phyloP scores from a whole-genome alignment of 2,113 vertebrate genomes.

The Pampusana beccarii region DNA sequence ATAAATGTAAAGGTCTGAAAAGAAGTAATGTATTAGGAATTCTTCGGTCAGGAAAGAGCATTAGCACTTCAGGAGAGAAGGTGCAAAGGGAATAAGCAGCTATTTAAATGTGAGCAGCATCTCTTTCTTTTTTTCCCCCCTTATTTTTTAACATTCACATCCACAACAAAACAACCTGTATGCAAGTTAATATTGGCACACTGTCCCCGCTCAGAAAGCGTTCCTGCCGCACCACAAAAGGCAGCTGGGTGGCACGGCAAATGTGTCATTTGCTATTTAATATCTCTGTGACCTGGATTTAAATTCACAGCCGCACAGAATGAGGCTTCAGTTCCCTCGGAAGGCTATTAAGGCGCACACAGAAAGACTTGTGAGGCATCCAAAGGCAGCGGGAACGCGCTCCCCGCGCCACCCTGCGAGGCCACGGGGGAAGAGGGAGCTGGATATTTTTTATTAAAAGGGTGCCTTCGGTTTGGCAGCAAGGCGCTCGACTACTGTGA shows the following conservation, averaged over 20 bases:
- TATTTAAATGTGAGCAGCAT: conserved; percentile 64
- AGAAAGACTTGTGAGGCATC: conserved; percentile 72
- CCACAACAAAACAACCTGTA: conserved; percentile 59
- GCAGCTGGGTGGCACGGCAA: conserved; percentile 81
- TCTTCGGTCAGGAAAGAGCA: conserved; percentile 34
- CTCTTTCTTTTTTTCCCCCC: background rate
- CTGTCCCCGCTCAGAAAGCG: conserved; percentile 69
- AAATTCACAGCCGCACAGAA: conserved; percentile 77
- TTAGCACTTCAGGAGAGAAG: conserved; percentile 47
- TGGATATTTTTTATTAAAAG: conserved; percentile 61
- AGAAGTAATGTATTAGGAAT: conserved; percentile 23
- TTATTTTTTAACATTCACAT: conserved; percentile 27
- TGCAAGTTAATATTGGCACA: conserved; percentile 67
- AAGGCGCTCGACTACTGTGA: conserved; percentile 45
- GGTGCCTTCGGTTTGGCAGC: conserved; percentile 52
- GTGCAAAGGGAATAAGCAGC: conserved; percentile 57
- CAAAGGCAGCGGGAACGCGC: conserved; percentile 56
- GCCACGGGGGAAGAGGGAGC: background rate
- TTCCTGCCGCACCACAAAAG: conserved; percentile 70
- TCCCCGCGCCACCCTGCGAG: conserved; percentile 14
- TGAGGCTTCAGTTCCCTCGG: conserved; percentile 78
- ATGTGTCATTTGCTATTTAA: conserved; percentile 83
- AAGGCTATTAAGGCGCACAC: conserved; percentile 76
- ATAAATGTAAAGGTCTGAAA: conserved; percentile 8
- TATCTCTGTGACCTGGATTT: conserved; percentile 84